Base-by-base conservation (phyloP, 2,888 invertebrate genomes). In the Nomada ferruginata region DNA sequence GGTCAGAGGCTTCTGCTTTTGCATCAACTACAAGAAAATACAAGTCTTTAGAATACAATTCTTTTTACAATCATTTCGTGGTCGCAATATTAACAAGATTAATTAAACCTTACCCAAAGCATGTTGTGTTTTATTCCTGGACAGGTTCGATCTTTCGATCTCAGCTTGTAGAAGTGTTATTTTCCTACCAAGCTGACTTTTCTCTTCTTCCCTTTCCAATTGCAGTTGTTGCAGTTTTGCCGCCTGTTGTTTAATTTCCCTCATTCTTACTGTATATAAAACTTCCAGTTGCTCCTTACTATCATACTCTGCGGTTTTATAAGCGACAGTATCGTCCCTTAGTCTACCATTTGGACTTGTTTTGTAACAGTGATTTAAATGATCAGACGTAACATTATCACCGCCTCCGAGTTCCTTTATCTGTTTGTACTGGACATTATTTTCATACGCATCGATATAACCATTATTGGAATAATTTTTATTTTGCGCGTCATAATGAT, bases 61-160 rank as follows among this genome's bases (percentile, higher is more conserved):
- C 1, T 44, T 57, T 20, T 20, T 23, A 42, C 20, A 55, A 2
- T 18, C 60, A 11, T 42, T 71, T 23, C 0, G 18, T 26, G 13
- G 7, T 61, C 36, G 44, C 29, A 71, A 5, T 29, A 57, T n/a
- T 0, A 53, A 36, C 52, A 36, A 13, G 3, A 44, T 63, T 53
- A 3, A 23, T 36, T 36, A 57, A 72, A 60, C 52, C 86, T 88
- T 94, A 95, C 95, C 96, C 83, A 96, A 94, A 84, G 96, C 94
- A 87, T 96, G 95, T 91, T 96, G 96, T n/a, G 95, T 95, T 89
- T 96, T 95, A 87, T 95, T 95, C 79, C 95, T 93, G 0, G 95
- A 95, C 13, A 95, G 91, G 77, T 95, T 94, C 0, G 95, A 95
- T 76, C 95, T 95, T 80, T 96, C 95, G 59, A 95, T 94, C 87